A percentile compares a stretch with the other conserved stretches of the same genome.
phyloP scores from a whole-genome alignment of 2,888 invertebrate genomes.

The Pandemis corylana region DNA sequence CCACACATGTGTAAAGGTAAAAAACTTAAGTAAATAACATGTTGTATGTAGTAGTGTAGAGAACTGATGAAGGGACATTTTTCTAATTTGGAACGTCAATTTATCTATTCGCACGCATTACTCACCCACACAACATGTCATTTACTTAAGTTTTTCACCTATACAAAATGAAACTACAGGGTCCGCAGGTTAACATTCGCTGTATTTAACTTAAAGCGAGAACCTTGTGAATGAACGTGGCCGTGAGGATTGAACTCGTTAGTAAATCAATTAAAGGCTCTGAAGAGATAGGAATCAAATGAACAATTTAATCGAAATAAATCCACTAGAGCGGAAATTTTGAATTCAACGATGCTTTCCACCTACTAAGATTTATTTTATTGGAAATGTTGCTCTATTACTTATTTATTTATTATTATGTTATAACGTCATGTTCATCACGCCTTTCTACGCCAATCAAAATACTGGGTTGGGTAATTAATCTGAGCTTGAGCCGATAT shows the following conservation, averaged over 20 bases:
- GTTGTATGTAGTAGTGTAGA: too few species aligned
- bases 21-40: too few species aligned
- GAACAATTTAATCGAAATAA: conserved; percentile 7
- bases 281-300: background rate
- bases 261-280: conserved; percentile 6
- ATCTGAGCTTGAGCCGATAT: conserved; percentile 5
- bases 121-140: too few species aligned
- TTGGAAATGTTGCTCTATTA: conserved; percentile 6
- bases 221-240: background rate
- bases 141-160: too few species aligned
- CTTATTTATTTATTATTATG: background rate
- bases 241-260: conserved; percentile 14
- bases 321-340: conserved; percentile 6
- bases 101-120: too few species aligned
- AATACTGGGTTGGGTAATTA: conserved; percentile 27
- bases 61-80: too few species aligned
- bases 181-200: background rate
- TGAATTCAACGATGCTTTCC: background rate
- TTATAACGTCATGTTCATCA: too few species aligned
- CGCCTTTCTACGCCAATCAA: conserved; percentile 11
- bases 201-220: background rate
- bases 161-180: too few species aligned
- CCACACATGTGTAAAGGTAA: too few species aligned
- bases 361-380: conserved; percentile 20
- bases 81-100: too few species aligned